Evolutionary conservation across 2,888 invertebrate species (phyloP), one percentile per base, ranked within the genome.

Genomic region (Sclerodermus sp.): DNA sequence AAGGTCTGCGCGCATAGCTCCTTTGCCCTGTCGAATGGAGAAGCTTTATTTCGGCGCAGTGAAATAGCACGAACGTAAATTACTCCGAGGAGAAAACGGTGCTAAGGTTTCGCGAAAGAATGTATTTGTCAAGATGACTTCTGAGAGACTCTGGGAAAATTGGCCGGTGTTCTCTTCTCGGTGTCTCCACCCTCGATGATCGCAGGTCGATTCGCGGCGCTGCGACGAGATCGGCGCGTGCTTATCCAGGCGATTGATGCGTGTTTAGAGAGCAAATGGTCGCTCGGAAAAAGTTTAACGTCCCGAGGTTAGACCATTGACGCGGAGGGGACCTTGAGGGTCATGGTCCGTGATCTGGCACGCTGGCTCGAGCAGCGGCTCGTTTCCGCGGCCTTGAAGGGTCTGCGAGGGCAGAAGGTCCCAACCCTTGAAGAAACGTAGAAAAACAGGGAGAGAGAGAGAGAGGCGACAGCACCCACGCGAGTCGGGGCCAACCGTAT

Each of bases 401-500:
- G 53, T 57, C 59, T 54, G 51, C 53, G 43, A 44, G 57, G 53
- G 60, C 49, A 58, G 54, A 61, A 64, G 64, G 64, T 66, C 63
- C 55, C 63, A 66, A 62, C 63, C 64, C 67, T 57, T 58, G 55
- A 51, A 57, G 23, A 23, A 23, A 23, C 23, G 4, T 8, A 23
- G 23, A 23, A 23, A 23, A 23, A 23, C 23, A 3, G 23, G 8
- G 23, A 23, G 23, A 23, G 23, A 23, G 23, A 55, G 58, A 52
- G 50, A 50, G 53, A 49, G 49, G 53, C 45, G 47, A 52, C 23
- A 23, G 23, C 47, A 40, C 52, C 47, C 46, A 47, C 50, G 42
- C 43, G 45, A 38, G 13, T 23, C 15, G 32, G 32, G 18, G 31
- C 41, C 18, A 8, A 18, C 30, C 40, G 41, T 42, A 14, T 36